Evolutionary conservation across 2,888 invertebrate genomes (phyloP).

Genomic region (Boloria euphrosyne): DNA sequence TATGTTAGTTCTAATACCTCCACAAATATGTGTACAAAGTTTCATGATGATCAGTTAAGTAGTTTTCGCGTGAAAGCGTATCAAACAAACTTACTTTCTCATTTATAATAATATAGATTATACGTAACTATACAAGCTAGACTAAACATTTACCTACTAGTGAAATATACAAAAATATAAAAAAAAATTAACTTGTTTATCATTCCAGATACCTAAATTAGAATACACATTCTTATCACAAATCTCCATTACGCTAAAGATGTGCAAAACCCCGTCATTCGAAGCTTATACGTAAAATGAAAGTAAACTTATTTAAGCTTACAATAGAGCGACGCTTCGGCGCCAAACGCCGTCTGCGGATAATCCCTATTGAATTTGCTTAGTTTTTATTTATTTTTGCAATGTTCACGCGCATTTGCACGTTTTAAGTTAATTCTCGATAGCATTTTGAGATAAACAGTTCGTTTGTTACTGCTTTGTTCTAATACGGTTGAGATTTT

Average conservation of each 20-base stretch:
- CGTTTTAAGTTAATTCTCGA: slow-evolving; percentile 42
- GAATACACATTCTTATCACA: background rate
- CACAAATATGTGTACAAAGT: too few relatives aligned
- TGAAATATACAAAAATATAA: too few relatives aligned
- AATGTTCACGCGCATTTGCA: slow-evolving; percentile 43
- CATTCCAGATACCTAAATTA: background rate
- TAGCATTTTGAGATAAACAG: slow-evolving; percentile 54
- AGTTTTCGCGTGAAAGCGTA: too few relatives aligned
- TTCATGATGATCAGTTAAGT: too few relatives aligned
- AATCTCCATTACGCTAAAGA: slow-evolving; percentile 14
- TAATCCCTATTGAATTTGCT: slow-evolving; percentile 45
- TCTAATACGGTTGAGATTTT: slow-evolving; percentile 12
- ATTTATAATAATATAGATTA: too few relatives aligned
- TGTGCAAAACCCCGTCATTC: slow-evolving; percentile 23
- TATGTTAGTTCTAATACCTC: too few relatives aligned
- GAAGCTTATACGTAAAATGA: slow-evolving; percentile 28
- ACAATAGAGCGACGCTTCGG: slow-evolving; percentile 44
- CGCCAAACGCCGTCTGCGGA: slow-evolving; percentile 45
- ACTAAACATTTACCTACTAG: too few relatives aligned
- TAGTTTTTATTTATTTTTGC: slow-evolving; percentile 44
- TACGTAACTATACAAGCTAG: too few relatives aligned
- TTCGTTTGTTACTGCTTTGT: slow-evolving; percentile 30
- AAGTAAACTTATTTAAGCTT: slow-evolving; percentile 32
- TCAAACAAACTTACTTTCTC: too few relatives aligned
- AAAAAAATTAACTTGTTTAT: background rate